Percentiles rank a stretch among this genome's conserved stretches.
These are phyloP conservation scores for Luidia sarsii DNA, from an alignment of 53 echinoderm and acorn worm genomes.

Conservation along the genomic window DNA sequence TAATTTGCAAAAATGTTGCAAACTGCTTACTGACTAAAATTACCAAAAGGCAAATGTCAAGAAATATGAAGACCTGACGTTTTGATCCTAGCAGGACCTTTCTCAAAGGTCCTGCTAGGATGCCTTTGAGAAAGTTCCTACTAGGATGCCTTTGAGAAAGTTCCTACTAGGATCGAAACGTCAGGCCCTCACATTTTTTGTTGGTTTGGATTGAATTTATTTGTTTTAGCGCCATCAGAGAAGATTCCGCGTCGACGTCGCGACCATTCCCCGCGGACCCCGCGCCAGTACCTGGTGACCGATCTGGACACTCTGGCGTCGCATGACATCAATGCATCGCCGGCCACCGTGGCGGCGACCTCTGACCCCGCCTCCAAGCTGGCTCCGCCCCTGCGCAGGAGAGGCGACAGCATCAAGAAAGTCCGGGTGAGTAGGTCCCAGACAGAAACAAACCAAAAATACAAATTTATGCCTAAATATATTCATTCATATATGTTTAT, in stretches of 20 bases:
- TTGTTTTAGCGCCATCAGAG: background rate
- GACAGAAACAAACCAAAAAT: background rate
- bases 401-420: constrained; percentile 50
- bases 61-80: too few species aligned
- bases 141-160: too few species aligned
- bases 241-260: constrained; percentile 17
- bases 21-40: too few species aligned
- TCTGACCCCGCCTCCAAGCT: background rate
- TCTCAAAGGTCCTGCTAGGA: too few species aligned
- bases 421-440: constrained; percentile 42
- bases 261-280: constrained; percentile 16
- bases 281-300: constrained; percentile 63
- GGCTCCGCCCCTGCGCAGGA: constrained; percentile 46
- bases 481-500: too few species aligned
- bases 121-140: too few species aligned
- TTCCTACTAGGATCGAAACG: too few species aligned
- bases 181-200: too few species aligned
- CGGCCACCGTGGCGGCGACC: background rate
- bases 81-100: too few species aligned
- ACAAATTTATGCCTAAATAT: background rate
- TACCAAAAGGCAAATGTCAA: too few species aligned
- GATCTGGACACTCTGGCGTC: constrained; percentile 87
- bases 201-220: background rate
- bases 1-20: too few species aligned
- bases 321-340: constrained; percentile 52